Evolutionary conservation across 1,140 invertebrate species (phyloP).

Genomic region (Pogonomyrmex californicus): DNA sequence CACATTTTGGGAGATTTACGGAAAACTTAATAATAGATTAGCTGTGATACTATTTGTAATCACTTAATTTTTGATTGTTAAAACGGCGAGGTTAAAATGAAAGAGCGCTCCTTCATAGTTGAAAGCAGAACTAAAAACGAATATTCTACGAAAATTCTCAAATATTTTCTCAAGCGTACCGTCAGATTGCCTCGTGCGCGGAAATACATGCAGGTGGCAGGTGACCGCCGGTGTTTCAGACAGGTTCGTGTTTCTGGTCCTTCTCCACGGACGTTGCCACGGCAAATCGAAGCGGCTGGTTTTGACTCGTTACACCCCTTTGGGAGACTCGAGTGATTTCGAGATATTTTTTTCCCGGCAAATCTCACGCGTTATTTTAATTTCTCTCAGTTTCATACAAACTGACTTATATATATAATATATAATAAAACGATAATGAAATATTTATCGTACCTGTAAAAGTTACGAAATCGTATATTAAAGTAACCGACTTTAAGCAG

Average conservation of each 20-base stretch:
- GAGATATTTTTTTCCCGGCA: background rate
- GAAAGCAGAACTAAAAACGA: constrained; percentile 19
- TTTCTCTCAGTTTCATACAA: constrained; percentile 9
- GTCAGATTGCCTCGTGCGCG: constrained; percentile 36
- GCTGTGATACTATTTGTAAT: background rate
- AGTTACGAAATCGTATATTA: background rate
- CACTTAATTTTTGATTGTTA: constrained; percentile 22
- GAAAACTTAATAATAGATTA: background rate
- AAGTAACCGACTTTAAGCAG: background rate
- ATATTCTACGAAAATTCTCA: constrained; percentile 61
- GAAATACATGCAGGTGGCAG: constrained; percentile 76
- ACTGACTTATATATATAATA: too few relatives aligned
- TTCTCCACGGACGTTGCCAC: constrained; percentile 59
- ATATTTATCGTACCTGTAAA: background rate
- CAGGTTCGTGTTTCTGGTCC: constrained; percentile 74
- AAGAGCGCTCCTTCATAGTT: background rate
- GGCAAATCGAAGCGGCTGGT: constrained; percentile 63
- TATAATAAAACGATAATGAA: background rate
- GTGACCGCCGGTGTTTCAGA: constrained; percentile 74
- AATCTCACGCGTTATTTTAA: background rate
- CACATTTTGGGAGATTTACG: background rate
- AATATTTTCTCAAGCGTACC: constrained; percentile 70
- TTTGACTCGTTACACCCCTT: constrained; percentile 17
- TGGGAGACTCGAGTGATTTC: background rate
- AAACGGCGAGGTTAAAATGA: background rate